Evolutionary conservation across 2,113 vertebrate genomes (phyloP).

Genomic region (Phylloscopus trochilus): DNA sequence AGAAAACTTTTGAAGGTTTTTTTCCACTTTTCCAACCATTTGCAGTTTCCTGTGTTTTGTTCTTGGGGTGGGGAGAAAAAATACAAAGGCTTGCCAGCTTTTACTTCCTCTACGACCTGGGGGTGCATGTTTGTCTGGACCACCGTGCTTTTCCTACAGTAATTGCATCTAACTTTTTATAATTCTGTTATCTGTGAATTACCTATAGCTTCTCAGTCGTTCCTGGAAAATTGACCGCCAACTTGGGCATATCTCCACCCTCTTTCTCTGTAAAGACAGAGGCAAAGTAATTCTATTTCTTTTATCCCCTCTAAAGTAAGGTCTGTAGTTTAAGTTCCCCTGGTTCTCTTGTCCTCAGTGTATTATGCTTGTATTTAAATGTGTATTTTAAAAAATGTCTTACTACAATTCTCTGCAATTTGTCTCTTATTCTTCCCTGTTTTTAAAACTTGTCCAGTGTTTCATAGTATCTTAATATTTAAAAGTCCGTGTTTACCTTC

Average conservation of each 20-base stretch:
- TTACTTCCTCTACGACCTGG: conserved; percentile 17
- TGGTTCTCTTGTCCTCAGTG: conserved; percentile 42
- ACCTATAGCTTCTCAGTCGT: conserved; percentile 71
- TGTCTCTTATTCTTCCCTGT: conserved; percentile 4
- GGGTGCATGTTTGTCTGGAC: conserved; percentile 61
- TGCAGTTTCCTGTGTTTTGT: conserved; percentile 40
- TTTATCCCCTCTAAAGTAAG: conserved; percentile 61
- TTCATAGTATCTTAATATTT: conserved; percentile 2
- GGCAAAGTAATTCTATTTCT: conserved; percentile 61
- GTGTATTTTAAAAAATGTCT: background rate
- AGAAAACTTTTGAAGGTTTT: background rate
- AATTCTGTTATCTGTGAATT: conserved; percentile 67
- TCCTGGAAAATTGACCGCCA: conserved; percentile 75
- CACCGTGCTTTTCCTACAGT: conserved; percentile 52
- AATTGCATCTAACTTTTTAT: conserved; percentile 50
- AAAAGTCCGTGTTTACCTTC: conserved; percentile 18
- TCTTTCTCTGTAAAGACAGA: conserved; percentile 81
- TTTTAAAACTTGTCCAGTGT: conserved; percentile 3
- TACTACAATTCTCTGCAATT: background rate
- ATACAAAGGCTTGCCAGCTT: conserved; percentile 17
- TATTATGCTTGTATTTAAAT: conserved; percentile 33
- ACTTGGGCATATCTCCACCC: conserved; percentile 76
- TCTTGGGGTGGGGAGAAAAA: conserved; percentile 31
- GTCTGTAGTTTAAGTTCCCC: conserved; percentile 56
- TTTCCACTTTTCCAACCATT: conserved; percentile 17